phyloP scores from a whole-genome alignment of 2,797 vertebrate species.

The Saxicola maurus region DNA sequence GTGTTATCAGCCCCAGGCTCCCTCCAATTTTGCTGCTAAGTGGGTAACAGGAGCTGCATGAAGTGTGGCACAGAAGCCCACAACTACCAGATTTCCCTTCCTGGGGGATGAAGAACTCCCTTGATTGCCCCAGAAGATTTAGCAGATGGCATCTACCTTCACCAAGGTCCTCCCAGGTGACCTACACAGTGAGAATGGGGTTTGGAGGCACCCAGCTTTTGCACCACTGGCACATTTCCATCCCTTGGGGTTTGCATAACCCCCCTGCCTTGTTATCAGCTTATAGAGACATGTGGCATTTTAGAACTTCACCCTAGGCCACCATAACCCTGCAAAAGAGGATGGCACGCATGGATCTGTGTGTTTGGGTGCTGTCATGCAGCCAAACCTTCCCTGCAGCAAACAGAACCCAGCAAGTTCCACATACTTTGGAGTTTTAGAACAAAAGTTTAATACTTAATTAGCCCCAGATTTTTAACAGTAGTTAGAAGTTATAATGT shows the following conservation, averaged over 20 bases:
- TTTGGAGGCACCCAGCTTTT: neutral
- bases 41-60: neutral
- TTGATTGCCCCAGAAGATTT: neutral
- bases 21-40: neutral
- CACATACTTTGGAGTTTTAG: conserved; percentile 2
- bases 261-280: neutral
- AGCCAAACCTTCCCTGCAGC: neutral
- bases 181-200: neutral
- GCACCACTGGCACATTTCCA: neutral
- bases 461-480: conserved; percentile 18
- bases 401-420: neutral
- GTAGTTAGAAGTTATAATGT: neutral
- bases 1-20: neutral
- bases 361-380: neutral
- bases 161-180: neutral
- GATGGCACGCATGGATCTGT: neutral
- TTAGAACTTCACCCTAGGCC: neutral
- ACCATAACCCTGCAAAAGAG: neutral
- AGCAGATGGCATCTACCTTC: neutral
- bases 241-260: accelerated
- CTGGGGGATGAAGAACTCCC: neutral
- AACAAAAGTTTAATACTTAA: conserved; percentile 45
- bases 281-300: neutral
- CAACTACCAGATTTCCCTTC: neutral
- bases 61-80: neutral